phyloP scores from a whole-genome alignment of 2,113 vertebrate species.

The Protomyctophum bolini region DNA sequence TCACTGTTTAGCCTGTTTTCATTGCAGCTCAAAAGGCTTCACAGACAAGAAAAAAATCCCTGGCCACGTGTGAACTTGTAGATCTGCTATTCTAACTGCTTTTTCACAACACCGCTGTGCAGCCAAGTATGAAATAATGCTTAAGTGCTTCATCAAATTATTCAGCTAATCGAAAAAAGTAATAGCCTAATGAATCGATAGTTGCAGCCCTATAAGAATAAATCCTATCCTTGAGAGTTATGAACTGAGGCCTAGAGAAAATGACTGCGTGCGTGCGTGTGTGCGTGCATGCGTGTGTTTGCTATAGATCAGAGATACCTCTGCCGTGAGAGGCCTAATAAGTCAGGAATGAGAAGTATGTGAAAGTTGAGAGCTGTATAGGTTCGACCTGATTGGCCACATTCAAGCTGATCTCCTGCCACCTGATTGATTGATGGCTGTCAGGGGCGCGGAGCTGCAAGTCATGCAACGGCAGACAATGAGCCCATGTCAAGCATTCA shows the following conservation, averaged over 20 bases:
- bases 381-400: constrained; percentile 39
- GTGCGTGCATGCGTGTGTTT: constrained; percentile 1
- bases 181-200: no score
- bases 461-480: constrained; percentile 40
- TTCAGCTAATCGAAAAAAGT: no score
- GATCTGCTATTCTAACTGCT: no score
- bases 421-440: constrained; percentile 55
- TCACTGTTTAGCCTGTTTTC: no score
- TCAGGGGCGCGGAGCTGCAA: constrained; percentile 28
- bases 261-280: neutral
- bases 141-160: no score
- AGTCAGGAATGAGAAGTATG: constrained; percentile 47
- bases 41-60: no score
- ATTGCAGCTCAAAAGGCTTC: no score
- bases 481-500: constrained; percentile 29
- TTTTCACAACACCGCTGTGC: no score
- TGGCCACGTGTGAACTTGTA: no score
- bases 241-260: constrained; percentile 12
- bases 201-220: no score
- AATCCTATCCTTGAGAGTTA: neutral
- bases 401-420: constrained; percentile 31
- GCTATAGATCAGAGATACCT: neutral
- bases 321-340: constrained; percentile 38
- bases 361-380: constrained; percentile 46
- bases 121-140: no score